phyloP scores from a whole-genome alignment of 1,140 invertebrate genomes.

The Drosophila azteca region DNA sequence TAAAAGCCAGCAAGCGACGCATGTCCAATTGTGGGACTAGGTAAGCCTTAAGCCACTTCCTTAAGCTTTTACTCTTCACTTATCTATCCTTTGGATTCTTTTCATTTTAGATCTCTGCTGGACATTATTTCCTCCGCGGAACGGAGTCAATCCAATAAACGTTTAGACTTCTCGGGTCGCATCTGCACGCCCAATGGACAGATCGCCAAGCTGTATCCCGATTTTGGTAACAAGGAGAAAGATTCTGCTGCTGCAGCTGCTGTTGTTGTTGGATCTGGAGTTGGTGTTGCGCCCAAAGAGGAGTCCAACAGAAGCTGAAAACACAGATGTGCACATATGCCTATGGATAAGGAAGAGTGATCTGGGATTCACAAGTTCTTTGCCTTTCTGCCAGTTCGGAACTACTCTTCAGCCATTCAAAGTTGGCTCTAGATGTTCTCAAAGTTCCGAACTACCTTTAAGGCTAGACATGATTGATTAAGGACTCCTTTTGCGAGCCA shows the following conservation, averaged over 20 bases:
- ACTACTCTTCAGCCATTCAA: no score
- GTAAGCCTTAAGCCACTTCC: slow-evolving; percentile 10
- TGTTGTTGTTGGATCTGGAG: no score
- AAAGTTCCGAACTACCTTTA: no score
- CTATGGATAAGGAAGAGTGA: no score
- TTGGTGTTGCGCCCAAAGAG: no score
- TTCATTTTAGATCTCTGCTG: slow-evolving; percentile 85
- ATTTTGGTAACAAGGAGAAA: slow-evolving; percentile 86
- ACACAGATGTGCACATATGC: no score
- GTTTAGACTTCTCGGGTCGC: slow-evolving; percentile 92
- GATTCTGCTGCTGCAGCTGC: slow-evolving; percentile 23
- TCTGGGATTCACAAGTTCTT: no score
- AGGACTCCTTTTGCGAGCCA: no score
- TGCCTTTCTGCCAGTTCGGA: no score
- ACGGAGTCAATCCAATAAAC: slow-evolving; percentile 85
- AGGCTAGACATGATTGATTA: no score
- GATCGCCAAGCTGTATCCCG: slow-evolving; percentile 91
- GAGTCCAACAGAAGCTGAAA: no score
- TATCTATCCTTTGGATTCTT: slow-evolving; percentile 1
- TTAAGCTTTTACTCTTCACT: background rate
- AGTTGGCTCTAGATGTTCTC: no score
- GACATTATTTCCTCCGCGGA: slow-evolving; percentile 87
- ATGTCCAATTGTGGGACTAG: slow-evolving; percentile 72
- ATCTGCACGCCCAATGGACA: slow-evolving; percentile 87
- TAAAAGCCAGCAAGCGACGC: slow-evolving; percentile 83